Evolutionary conservation across 1,140 invertebrate species (phyloP).

Genomic region (Drosophila simulans): DNA sequence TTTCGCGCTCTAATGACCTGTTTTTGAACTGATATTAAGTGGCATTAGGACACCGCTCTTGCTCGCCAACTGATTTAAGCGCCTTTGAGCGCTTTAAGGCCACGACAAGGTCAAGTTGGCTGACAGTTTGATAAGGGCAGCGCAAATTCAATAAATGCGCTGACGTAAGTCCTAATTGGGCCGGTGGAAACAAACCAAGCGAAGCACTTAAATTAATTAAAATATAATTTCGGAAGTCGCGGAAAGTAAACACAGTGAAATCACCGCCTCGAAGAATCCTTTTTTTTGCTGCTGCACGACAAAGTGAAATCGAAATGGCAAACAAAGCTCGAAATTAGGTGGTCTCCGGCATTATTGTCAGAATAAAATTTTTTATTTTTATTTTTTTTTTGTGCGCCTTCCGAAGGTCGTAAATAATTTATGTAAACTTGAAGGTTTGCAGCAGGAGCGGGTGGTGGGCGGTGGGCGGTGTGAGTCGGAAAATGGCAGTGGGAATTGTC

Average conservation of each 20-base stretch:
- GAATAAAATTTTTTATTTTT: conserved; percentile 39
- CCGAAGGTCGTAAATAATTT: conserved; percentile 75
- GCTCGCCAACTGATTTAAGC: conserved; percentile 28
- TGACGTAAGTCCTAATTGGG: conserved; percentile 69
- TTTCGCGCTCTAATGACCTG: conserved; percentile 67
- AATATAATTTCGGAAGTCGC: conserved; percentile 53
- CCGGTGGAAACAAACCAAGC: conserved; percentile 66
- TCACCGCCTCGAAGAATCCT: conserved; percentile 53
- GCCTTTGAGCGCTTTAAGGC: conserved; percentile 59
- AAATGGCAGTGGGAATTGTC: conserved; percentile 81
- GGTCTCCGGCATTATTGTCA: conserved; percentile 68
- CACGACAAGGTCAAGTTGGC: conserved; percentile 34
- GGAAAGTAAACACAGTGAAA: conserved; percentile 55
- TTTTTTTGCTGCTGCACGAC: conserved; percentile 22
- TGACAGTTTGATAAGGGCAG: conserved; percentile 46
- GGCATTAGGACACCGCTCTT: conserved; percentile 19
- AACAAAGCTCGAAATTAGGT: conserved; percentile 71
- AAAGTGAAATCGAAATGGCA: conserved; percentile 67
- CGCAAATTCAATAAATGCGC: conserved; percentile 67
- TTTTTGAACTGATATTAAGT: conserved; percentile 42
- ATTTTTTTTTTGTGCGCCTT: conserved; percentile 14
- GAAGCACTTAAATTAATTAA: conserved; percentile 81
- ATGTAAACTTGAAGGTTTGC: conserved; percentile 68
- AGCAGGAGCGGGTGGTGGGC: conserved; percentile 5
- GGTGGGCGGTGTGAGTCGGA: conserved; percentile 31